A percentile compares a stretch with the other conserved stretches of the same genome.
These are phyloP conservation scores for Musca vetustissima DNA, from an alignment of 1,140 invertebrate genomes.

Conservation along the genomic window DNA sequence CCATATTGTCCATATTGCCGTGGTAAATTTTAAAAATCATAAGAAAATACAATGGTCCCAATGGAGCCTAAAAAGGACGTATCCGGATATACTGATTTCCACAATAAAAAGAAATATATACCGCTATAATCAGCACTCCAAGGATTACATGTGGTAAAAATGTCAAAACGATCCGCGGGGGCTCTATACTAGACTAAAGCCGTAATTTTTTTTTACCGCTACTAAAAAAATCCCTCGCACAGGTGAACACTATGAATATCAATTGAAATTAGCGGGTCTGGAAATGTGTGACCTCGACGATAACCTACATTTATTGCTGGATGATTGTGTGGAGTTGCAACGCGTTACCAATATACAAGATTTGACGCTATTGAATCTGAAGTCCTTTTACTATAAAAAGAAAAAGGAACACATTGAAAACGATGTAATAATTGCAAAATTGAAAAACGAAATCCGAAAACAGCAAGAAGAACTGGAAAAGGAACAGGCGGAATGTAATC, in stretches of 20 bases:
- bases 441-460: conserved; percentile 32
- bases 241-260: conserved; percentile 38
- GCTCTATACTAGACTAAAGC: no score
- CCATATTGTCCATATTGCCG: no score
- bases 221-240: no score
- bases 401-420: conserved; percentile 41
- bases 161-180: no score
- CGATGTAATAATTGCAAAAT: conserved; percentile 27
- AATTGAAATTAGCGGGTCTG: conserved; percentile 36
- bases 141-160: no score
- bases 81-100: no score
- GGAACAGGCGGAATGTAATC: conserved; percentile 22
- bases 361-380: conserved; percentile 33
- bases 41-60: no score
- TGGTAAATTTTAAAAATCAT: no score
- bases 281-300: conserved; percentile 43
- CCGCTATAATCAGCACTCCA: no score
- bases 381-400: conserved; percentile 37
- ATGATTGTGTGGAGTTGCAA: conserved; percentile 38
- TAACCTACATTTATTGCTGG: conserved; percentile 35
- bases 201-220: no score
- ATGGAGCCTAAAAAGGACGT: no score
- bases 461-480: conserved; percentile 31
- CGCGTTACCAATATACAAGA: conserved; percentile 34
- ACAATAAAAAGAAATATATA: no score